Evolutionary conservation across 2,113 vertebrate species (phyloP), one percentile per base, ranked within the genome.

Genomic region (Strigops habroptila): DNA sequence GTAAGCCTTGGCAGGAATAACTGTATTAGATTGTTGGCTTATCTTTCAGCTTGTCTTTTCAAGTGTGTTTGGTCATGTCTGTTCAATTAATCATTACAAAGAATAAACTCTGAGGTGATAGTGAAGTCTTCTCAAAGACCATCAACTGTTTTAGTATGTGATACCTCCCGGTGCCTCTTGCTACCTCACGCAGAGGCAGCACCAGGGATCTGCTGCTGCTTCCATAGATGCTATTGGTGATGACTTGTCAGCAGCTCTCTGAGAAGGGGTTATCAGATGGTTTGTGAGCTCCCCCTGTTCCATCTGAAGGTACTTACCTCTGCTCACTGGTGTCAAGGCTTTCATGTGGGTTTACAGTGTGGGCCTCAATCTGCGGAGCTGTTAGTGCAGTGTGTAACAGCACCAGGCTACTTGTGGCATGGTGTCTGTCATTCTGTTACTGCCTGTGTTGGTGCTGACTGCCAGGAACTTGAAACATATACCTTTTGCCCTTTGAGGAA

Each of bases 171-270:
- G 21, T 73, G 80, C 70, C 55, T 83, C 67, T 62, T 31, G 57
- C 71, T 82, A 75, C 62, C 59, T 37, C 2, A 1, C 4, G 16
- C 0, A 2, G 35, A 23, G 30, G 65, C 65, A 63, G 74, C 8
- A 11, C 22, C 0, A 3, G 1, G 5, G 84, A 14, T 33, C 71
- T 60, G 4, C 37, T 13, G n/a, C 63, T 73, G 53, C 55, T 41
- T 63, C 1, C 0, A 7, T 27, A 43, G 48, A 16, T 62, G 1
- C 17, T 23, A 6, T 39, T 0, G 0, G 44, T 48, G 64, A 21
- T n/a, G 78, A 12, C 52, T 86, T 80, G 48, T 48, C 74, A 68
- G 81, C 44, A 60, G 51, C 73, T 82, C 64, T 69, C 57, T 37
- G 28, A 24, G 30, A 64, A 79, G 31, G 33, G 33, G 1, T 14